Conservation (phyloP, 2,888 invertebrate genomes). For the Drosophila monieri region DNA sequence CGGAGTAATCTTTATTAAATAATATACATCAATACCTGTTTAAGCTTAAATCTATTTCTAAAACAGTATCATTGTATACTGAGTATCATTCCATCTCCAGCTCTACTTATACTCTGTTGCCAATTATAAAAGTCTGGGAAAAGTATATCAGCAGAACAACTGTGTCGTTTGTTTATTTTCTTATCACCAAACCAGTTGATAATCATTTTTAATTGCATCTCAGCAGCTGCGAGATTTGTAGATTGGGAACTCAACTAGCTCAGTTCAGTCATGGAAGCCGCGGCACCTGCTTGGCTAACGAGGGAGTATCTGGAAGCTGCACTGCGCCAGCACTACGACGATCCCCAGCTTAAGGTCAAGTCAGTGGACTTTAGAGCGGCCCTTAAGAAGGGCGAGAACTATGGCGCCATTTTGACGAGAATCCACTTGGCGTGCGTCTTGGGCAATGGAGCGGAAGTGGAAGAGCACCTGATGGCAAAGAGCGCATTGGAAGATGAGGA, state of each 20-base stretch:
- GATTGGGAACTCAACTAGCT: slow-evolving; percentile 1
- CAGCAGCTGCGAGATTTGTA: background rate
- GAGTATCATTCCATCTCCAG: too few species aligned
- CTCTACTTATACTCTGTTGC: too few species aligned
- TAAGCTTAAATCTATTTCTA: too few species aligned
- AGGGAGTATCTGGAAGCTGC: slow-evolving; percentile 60
- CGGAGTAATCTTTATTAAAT: too few species aligned
- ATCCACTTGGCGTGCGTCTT: slow-evolving; percentile 54
- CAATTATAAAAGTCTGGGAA: background rate
- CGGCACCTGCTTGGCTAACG: slow-evolving; percentile 67
- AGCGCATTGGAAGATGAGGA: slow-evolving; percentile 68
- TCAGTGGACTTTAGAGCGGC: slow-evolving; percentile 53
- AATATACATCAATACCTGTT: too few species aligned
- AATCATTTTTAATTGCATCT: background rate
- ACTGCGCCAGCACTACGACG: slow-evolving; percentile 56
- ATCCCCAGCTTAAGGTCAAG: slow-evolving; percentile 50
- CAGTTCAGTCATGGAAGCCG: slow-evolving; percentile 25
- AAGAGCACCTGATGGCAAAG: slow-evolving; percentile 69
- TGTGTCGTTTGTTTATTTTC: background rate
- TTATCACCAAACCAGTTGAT: background rate
- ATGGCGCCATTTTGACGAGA: slow-evolving; percentile 72
- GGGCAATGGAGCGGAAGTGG: slow-evolving; percentile 8
- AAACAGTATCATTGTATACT: too few species aligned
- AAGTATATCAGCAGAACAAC: background rate
- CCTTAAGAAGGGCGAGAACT: slow-evolving; percentile 79